Base-by-base conservation (phyloP, 2,888 invertebrate species). In the Pristionchus maxplancki region DNA sequence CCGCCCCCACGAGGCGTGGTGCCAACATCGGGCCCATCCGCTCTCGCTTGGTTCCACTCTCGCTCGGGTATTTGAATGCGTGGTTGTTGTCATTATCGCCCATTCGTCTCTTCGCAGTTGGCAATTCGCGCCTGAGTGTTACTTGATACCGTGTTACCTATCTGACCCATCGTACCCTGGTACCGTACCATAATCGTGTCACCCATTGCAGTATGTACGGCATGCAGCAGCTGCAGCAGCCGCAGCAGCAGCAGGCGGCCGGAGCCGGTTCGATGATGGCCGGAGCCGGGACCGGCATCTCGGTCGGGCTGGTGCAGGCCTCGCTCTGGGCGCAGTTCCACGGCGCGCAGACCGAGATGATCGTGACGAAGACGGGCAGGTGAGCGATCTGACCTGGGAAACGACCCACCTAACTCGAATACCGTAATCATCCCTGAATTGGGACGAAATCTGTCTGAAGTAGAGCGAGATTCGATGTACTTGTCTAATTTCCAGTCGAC, bases 361-460 rank as follows among this genome's bases (percentile, higher is more conserved):
- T 98, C 93, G 98, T 98, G 94, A 98, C 98, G 50, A 98, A 98
- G 95, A 97, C 97, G 95, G 98, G 98, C 95, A 96, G 98, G 98
- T 98, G 95, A 78, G 78, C 2, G 24, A n/a, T 1, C 37, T n/a
- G 28, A 28, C 44, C 44, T 4, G n/a, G 0, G 8, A 15, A 34
- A 20, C 40, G 40, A 37, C 71, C 28, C 28, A 28, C 48, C 11
- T 44, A 78, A 44, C 40, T 74, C 2, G 15, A 95, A 96, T 71
- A 71, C 71, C 71, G 37, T 71, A 71, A 2, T 71, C 67, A 11
- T 71, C n/a, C n/a, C n/a, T n/a, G n/a, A n/a, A n/a, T n/a, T n/a
- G n/a, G n/a, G n/a, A n/a, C n/a, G n/a, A n/a, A n/a, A n/a, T n/a
- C n/a, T n/a, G n/a, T n/a, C n/a, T n/a, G n/a, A n/a, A n/a, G n/a